Conservation (phyloP, 2,888 invertebrate species). For the Thelaira solivaga region DNA sequence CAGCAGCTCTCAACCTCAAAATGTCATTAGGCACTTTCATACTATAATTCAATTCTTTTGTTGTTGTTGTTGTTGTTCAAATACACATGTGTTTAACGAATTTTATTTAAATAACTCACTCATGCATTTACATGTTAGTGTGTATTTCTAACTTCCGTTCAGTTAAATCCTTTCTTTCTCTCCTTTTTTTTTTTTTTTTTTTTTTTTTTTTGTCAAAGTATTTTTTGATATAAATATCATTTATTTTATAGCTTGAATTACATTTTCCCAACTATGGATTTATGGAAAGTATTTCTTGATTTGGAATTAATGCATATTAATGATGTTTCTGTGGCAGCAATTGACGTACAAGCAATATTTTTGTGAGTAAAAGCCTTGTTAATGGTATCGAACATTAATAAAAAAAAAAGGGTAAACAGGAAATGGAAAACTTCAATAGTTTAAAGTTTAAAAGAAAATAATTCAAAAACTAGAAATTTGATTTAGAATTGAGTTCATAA, state of each 20-base stretch:
- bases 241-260: constrained; percentile 38
- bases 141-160: constrained; percentile 46
- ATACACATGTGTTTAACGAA: constrained; percentile 22
- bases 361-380: background rate
- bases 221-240: constrained; percentile 64
- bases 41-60: background rate
- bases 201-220: constrained; percentile 6
- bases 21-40: constrained; percentile 71
- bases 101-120: constrained; percentile 2
- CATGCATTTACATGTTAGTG: background rate
- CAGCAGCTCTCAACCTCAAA: constrained; percentile 73
- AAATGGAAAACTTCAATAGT: background rate
- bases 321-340: constrained; percentile 67
- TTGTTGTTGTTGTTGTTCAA: constrained; percentile 11
- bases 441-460: background rate
- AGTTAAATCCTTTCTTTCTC: constrained; percentile 58
- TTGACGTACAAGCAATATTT: background rate
- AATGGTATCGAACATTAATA: constrained; percentile 3
- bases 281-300: constrained; percentile 70
- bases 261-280: constrained; percentile 24
- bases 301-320: constrained; percentile 77
- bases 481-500: constrained; percentile 34
- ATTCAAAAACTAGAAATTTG: constrained; percentile 1
- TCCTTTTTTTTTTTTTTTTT: background rate
- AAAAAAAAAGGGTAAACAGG: background rate